Conservation (phyloP, 1,140 invertebrate genomes). For the Daktulosphaira vitifoliae region DNA sequence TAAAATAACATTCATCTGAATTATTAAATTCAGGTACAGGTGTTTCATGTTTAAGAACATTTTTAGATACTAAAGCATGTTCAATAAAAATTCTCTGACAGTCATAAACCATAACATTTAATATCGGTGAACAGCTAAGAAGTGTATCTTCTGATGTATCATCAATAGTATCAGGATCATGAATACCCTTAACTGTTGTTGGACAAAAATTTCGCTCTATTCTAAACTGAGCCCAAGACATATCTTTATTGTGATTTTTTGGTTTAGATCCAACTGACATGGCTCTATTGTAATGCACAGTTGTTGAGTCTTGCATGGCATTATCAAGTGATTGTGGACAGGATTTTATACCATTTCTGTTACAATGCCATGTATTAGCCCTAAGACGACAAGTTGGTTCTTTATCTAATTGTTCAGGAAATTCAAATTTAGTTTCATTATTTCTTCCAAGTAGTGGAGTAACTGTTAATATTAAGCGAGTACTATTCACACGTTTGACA, state of each 20-base stretch:
- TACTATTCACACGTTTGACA: background rate
- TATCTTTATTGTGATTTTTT: background rate
- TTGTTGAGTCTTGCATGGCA: background rate
- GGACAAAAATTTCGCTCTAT: background rate
- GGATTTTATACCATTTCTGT: background rate
- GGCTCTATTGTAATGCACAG: background rate
- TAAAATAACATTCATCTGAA: background rate
- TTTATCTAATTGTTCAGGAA: background rate
- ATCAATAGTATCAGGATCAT: background rate
- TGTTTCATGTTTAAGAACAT: too few species aligned
- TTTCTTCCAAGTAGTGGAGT: background rate
- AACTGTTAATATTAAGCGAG: slow-evolving; percentile 9
- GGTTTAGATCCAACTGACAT: slow-evolving; percentile 23
- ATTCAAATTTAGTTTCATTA: background rate
- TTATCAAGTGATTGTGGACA: background rate
- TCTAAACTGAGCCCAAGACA: slow-evolving; percentile 1
- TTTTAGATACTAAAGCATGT: background rate
- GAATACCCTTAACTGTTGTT: background rate
- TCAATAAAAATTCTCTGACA: slow-evolving; percentile 3
- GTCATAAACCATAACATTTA: slow-evolving; percentile 5
- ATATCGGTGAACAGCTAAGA: too few species aligned
- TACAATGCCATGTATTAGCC: slow-evolving; percentile 23
- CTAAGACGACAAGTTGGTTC: background rate
- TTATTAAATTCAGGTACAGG: background rate
- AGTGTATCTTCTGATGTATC: too few species aligned